A percentile compares a stretch with the other conserved stretches of the same genome.
Conservation (phyloP, 1,140 invertebrate genomes). For the Drosophila equinoxialis region DNA sequence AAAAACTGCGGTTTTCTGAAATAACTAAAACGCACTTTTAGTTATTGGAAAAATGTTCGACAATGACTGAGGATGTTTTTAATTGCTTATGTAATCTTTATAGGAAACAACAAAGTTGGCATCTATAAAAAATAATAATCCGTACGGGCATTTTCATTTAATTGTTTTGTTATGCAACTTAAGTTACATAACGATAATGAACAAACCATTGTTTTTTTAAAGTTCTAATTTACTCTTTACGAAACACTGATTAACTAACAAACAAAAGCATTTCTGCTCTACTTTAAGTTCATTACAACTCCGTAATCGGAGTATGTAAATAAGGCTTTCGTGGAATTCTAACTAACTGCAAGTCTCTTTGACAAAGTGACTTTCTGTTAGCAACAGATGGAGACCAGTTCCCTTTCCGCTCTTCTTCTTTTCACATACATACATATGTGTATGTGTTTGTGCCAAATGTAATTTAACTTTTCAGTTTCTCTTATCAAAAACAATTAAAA, state of each 20-base stretch:
- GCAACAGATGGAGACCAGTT: slow-evolving; percentile 6
- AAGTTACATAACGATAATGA: no score
- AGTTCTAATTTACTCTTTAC: no score
- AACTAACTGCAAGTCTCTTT: slow-evolving; percentile 8
- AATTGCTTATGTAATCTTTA: no score
- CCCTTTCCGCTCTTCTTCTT: not conserved
- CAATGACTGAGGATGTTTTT: no score
- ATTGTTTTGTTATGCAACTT: no score
- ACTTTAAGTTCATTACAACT: slow-evolving; percentile 4
- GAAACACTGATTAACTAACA: not conserved
- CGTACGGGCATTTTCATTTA: no score
- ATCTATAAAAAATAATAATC: no score
- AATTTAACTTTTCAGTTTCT: slow-evolving; percentile 23
- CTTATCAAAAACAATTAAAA: slow-evolving; percentile 30
- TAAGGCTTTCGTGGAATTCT: not conserved
- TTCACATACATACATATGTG: not conserved
- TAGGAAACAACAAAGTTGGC: no score
- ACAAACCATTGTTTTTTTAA: no score
- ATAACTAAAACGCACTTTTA: no score
- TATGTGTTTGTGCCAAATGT: slow-evolving; percentile 16
- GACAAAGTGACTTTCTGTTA: slow-evolving; percentile 19
- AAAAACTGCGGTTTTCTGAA: no score
- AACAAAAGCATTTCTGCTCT: not conserved
- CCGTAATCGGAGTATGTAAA: not conserved
- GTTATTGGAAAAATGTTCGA: no score